Base-by-base conservation (phyloP, 2,888 invertebrate genomes). In the Celastrina argiolus region DNA sequence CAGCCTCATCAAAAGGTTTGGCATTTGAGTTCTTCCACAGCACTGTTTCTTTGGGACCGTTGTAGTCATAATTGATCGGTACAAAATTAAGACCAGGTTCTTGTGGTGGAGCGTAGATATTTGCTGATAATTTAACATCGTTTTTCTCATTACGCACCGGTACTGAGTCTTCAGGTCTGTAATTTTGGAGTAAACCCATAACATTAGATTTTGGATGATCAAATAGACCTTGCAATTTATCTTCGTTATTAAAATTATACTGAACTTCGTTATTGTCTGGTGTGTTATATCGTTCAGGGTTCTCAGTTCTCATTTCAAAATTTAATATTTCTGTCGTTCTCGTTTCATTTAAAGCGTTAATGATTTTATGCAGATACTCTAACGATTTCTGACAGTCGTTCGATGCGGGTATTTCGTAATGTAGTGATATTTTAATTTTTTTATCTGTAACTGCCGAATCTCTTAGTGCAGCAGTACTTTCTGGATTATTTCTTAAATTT, bases 121-220 rank as follows among this genome's bases (percentile, higher is more conserved):
- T 12, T 22, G 12, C 51, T 26, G 22, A 1, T 22, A 51, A 1
- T 12, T 2, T 3, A 14, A 51, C 14, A 22, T 51, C 5, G n/a
- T 14, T 18, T 26, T 51, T 12, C 26, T 26, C 36, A 36, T 12
- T 36, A 12, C 10, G 22, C 22, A 26, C 4, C 3, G 10, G 45
- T 10, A 10, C 51, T 22, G 51, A 51, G 3, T 22, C 5, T 1
- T 4, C 22, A 22, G 51, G 51, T 51, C 51, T 51, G 51, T 51
- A 51, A 51, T 51, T 51, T 51, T 51, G 22, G 51, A 51, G 51
- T 51, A 51, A 51, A 12, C 22, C 51, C 22, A 22, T 51, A 51
- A 51, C 4, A 51, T 51, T 51, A 26, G 22, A 22, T 12, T 51
- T 51, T 22, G 26, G 51, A 51, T 5, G 22, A 22, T 26, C 51